A percentile compares a stretch with the other conserved stretches of the same genome.
Conservation (phyloP, 2,113 vertebrate genomes). For the Thermophis baileyi region DNA sequence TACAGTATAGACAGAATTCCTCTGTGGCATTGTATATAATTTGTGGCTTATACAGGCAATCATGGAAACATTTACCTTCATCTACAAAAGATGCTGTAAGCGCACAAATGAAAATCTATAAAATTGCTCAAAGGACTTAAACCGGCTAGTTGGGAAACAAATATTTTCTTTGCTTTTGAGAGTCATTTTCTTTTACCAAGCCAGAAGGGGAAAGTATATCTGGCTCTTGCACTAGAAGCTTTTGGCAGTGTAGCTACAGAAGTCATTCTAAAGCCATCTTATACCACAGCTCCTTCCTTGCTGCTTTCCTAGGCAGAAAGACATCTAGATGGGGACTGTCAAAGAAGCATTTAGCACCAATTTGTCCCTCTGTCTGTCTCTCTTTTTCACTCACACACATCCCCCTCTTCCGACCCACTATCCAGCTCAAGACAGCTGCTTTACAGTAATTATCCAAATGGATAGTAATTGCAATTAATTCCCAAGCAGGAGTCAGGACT, state of each 20-base stretch:
- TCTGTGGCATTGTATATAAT: not conserved
- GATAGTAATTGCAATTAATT: conserved; percentile 30
- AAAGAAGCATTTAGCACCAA: not conserved
- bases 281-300: not conserved
- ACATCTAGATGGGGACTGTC: not conserved
- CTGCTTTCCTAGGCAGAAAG: not conserved
- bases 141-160: not conserved
- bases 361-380: not conserved
- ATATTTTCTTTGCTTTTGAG: not conserved
- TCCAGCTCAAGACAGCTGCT: not conserved
- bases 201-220: not conserved
- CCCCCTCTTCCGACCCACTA: not conserved
- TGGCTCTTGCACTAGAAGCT: not conserved
- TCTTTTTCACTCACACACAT: not conserved
- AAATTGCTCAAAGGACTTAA: not conserved
- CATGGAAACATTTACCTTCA: no score
- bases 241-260: not conserved
- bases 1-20: not conserved
- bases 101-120: not conserved
- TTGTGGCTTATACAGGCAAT: not conserved
- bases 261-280: not conserved
- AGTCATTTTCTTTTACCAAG: not conserved
- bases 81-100: not conserved
- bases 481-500: conserved; percentile 4
- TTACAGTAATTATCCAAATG: conserved; percentile 32